These are phyloP conservation scores for Sympetrum striolatum DNA, from an alignment of 2,888 invertebrate species.

Conservation along the genomic window DNA sequence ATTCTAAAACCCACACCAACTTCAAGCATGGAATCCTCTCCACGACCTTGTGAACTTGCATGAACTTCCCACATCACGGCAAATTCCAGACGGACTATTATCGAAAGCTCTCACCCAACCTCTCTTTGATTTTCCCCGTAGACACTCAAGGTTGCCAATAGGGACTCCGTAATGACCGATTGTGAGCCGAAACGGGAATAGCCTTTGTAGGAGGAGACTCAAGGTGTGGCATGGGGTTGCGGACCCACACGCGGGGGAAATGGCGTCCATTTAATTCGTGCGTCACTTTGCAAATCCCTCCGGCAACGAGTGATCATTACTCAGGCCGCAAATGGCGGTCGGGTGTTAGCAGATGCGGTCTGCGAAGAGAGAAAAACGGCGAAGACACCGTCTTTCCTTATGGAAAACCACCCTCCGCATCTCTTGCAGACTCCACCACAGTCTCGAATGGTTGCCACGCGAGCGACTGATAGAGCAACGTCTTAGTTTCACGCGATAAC, in stretches of 20 bases:
- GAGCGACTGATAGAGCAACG: background rate
- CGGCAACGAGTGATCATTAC: background rate
- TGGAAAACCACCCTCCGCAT: background rate
- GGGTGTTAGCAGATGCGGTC: background rate
- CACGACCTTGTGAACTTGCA: too few relatives aligned
- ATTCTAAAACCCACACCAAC: too few relatives aligned
- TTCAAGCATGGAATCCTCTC: too few relatives aligned
- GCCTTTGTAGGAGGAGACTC: background rate
- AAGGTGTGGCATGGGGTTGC: background rate
- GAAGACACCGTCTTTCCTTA: background rate
- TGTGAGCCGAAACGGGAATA: background rate
- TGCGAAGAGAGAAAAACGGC: background rate
- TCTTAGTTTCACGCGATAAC: background rate
- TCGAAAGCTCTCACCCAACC: too few relatives aligned
- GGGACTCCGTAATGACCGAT: background rate
- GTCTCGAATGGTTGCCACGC: background rate
- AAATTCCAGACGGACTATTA: too few relatives aligned
- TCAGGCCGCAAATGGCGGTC: background rate
- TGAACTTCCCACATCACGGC: too few relatives aligned
- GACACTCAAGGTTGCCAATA: background rate
- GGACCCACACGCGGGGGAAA: background rate
- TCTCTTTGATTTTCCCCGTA: background rate
- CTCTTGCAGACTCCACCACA: background rate
- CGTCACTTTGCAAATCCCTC: background rate
- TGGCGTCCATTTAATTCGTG: background rate